A percentile compares a stretch with the other conserved stretches of the same genome.
These are phyloP conservation scores for Cetonia aurata DNA, from an alignment of 2,888 invertebrate genomes.

Conservation along the genomic window DNA sequence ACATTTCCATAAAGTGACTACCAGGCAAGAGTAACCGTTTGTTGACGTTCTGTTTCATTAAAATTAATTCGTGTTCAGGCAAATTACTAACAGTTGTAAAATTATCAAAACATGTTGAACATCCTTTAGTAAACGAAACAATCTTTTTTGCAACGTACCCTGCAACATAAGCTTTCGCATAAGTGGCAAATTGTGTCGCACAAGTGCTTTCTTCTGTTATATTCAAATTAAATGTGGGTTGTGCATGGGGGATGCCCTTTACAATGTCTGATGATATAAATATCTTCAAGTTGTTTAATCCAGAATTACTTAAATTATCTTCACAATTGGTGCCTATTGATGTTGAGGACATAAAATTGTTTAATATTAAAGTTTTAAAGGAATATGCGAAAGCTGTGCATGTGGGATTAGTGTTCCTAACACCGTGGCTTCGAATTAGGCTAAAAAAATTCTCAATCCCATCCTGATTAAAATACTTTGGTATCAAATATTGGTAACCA, in stretches of 20 bases:
- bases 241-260: background rate
- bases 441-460: background rate
- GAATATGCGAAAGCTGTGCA: background rate
- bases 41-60: background rate
- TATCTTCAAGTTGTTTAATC: background rate
- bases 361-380: slow-evolving; percentile 5
- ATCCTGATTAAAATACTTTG: background rate
- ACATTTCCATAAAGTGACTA: background rate
- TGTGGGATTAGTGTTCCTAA: background rate
- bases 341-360: slow-evolving; percentile 5
- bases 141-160: background rate
- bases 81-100: background rate
- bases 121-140: background rate
- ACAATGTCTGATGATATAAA: background rate
- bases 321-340: slow-evolving; percentile 5
- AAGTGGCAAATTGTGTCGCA: background rate
- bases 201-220: background rate
- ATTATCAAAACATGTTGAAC: background rate
- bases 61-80: background rate
- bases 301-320: background rate
- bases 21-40: background rate
- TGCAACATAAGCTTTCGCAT: background rate
- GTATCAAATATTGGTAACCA: background rate
- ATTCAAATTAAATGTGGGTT: background rate
- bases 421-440: background rate